Evolutionary conservation across 2,888 invertebrate species (phyloP), one percentile per base, ranked within the genome.

Genomic region (Apodemia duryi): DNA sequence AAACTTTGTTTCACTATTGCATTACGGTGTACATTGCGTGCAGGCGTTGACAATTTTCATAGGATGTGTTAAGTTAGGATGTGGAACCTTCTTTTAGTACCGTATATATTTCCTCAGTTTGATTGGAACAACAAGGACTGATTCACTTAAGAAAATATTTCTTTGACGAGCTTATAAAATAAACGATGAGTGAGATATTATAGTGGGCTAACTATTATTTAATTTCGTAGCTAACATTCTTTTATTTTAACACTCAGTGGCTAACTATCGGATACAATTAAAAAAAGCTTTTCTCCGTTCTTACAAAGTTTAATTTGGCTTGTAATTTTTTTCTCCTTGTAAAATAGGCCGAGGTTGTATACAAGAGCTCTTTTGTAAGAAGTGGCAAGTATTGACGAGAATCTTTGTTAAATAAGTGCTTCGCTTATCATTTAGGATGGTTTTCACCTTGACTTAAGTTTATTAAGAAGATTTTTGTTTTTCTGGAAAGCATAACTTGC

Each of bases 301-400:
- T 0, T 11, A 38, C 63, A 35, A 51, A 63, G 65, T 62, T 32
- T 65, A 70, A 69, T 41, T 67, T 38, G 60, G 32, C 57, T 64
- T 64, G 9, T 43, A 29, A 28, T 46, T 49, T 61, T 51, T 10
- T 29, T 38, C 28, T 38, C 54, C 38, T 64, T 63, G 52, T 66
- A 67, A 70, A 71, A 70, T 72, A 71, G 72, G 70, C 69, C 72
- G 70, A 70, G 69, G 71, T 68, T 70, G 64, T 63, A 65, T 51
- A 64, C 62, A 67, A 71, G 72, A 62, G 63, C 68, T 66, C 67
- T 71, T 62, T 63, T 64, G 63, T 63, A 66, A 70, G 71, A 66
- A 68, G 65, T 69, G 65, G 67, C 66, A 65, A 70, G 68, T 63
- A 69, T 72, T 66, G 70, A 71, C 67, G 70, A 67, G 67, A 64